phyloP scores from a whole-genome alignment of 2,113 vertebrate species.

The Bubo blakistoni region DNA sequence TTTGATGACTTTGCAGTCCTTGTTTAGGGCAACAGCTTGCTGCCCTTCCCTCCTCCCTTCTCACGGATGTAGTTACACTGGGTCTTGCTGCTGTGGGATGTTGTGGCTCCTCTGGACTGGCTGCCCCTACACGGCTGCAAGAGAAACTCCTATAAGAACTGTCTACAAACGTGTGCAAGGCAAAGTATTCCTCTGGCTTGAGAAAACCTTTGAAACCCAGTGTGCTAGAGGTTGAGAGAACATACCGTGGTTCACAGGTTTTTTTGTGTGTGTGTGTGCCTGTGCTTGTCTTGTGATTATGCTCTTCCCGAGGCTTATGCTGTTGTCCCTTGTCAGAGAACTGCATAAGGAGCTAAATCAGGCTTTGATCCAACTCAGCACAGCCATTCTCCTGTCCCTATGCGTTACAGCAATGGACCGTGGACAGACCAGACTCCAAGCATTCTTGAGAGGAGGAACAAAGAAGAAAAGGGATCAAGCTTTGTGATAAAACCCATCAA shows the following conservation, averaged over 20 bases:
- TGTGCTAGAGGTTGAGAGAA: background rate
- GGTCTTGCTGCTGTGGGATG: background rate
- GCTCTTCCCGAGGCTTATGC: background rate
- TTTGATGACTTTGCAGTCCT: background rate
- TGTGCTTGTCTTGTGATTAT: background rate
- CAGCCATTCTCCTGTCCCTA: accelerated
- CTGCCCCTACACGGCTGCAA: accelerated
- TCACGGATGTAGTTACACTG: background rate
- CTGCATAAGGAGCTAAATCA: background rate
- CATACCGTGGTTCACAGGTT: background rate
- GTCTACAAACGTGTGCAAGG: background rate
- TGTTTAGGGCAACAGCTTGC: background rate
- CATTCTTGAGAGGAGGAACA: background rate
- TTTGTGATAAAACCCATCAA: background rate
- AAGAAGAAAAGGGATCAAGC: background rate
- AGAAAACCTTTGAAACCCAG: background rate
- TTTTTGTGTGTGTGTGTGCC: accelerated
- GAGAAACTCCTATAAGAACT: background rate
- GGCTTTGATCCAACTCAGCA: background rate
- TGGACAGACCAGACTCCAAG: background rate
- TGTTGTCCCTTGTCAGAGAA: background rate
- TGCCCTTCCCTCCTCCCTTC: background rate
- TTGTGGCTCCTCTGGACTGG: background rate
- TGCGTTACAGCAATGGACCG: background rate
- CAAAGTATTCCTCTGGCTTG: background rate